Percentiles rank a stretch among this genome's conserved stretches.
These are phyloP conservation scores for Epinephelus malabaricus DNA, from an alignment of 2,797 vertebrate genomes.

Conservation along the genomic window DNA sequence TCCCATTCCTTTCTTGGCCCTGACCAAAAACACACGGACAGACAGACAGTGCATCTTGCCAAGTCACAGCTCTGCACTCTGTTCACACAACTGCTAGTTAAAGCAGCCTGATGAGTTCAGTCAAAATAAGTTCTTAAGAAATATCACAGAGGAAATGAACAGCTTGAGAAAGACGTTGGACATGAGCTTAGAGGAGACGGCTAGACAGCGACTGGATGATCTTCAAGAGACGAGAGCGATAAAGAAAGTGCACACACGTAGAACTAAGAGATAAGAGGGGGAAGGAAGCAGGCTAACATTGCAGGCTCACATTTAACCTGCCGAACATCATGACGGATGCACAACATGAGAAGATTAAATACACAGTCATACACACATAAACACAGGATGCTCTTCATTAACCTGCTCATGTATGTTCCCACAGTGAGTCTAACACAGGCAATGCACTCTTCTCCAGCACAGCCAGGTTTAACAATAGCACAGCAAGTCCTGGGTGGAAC, in stretches of 20 bases:
- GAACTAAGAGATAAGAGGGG: not conserved
- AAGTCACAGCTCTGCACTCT: slow-evolving; percentile 33
- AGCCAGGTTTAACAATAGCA: slow-evolving; percentile 46
- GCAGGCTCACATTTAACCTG: not conserved
- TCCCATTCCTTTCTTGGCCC: slow-evolving; percentile 44
- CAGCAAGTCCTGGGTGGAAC: slow-evolving; percentile 28
- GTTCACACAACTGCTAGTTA: slow-evolving; percentile 24
- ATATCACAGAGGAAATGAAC: slow-evolving; percentile 16
- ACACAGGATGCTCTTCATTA: slow-evolving; percentile 55
- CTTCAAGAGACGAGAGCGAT: not conserved
- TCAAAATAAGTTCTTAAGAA: slow-evolving; percentile 22
- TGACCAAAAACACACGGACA: slow-evolving; percentile 30
- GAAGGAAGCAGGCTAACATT: not conserved
- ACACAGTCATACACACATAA: slow-evolving; percentile 12
- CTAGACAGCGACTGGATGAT: not conserved
- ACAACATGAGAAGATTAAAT: slow-evolving; percentile 3
- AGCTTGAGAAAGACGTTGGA: slow-evolving; percentile 16
- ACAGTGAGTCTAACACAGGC: slow-evolving; percentile 23
- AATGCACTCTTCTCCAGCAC: slow-evolving; percentile 5
- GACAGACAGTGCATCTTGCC: slow-evolving; percentile 16
- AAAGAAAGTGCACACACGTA: not conserved
- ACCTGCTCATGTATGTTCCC: slow-evolving; percentile 33
- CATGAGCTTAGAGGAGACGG: not conserved
- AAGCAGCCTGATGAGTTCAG: slow-evolving; percentile 18
- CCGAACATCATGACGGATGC: slow-evolving; percentile 7